Conservation (phyloP, 2,113 vertebrate species). For the Motacilla alba region DNA sequence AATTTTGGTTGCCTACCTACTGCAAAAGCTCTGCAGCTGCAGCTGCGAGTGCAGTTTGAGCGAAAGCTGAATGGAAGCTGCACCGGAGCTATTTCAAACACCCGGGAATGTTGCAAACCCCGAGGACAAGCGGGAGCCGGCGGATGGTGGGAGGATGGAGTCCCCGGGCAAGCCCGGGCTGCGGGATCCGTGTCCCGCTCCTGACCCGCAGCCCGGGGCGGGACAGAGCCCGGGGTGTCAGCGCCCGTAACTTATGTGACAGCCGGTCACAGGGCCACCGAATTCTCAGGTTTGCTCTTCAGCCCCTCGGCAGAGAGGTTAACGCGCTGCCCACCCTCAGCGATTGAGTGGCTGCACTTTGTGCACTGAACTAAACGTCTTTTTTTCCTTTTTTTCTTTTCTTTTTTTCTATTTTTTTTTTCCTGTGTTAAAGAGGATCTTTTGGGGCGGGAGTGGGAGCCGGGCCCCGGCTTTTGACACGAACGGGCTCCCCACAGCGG, state of each 20-base stretch:
- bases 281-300: not conserved
- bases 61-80: not conserved
- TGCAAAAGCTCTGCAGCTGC: not conserved
- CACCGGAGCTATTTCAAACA: not conserved
- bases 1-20: not conserved
- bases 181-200: rapidly evolving
- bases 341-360: not conserved
- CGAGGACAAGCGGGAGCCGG: rapidly evolving
- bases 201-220: not conserved
- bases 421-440: not conserved
- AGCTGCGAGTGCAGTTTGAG: not conserved
- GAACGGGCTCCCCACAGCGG: rapidly evolving
- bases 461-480: not conserved
- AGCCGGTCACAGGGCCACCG: not conserved
- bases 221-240: not conserved
- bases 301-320: not conserved
- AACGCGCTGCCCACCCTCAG: not conserved
- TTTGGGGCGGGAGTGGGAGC: not conserved
- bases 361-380: not conserved
- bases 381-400: rapidly evolving
- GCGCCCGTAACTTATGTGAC: not conserved
- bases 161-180: not conserved
- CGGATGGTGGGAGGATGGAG: not conserved
- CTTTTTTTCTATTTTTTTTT: rapidly evolving
- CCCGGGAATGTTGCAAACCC: not conserved